Percentiles rank a stretch among this genome's conserved stretches.
Evolutionary conservation across 2,888 invertebrate species (phyloP).

Genomic region (Heliconius ethilla): DNA sequence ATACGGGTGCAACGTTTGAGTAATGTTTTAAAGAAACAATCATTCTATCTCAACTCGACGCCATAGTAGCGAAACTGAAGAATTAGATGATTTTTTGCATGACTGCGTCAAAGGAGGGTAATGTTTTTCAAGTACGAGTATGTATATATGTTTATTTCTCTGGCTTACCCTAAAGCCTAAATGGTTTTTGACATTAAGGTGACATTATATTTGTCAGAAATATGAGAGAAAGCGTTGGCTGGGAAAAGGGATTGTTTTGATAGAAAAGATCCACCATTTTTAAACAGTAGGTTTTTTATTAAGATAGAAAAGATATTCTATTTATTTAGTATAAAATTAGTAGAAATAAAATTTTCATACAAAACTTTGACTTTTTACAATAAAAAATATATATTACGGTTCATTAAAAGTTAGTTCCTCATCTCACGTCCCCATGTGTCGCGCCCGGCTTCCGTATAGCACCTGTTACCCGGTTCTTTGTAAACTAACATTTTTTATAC

Average conservation of each 20-base stretch:
- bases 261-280: too few species aligned
- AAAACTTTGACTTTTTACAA: not conserved
- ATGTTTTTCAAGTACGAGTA: not conserved
- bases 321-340: too few species aligned
- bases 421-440: constrained; percentile 1
- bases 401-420: constrained; percentile 10
- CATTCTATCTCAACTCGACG: not conserved
- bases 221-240: too few species aligned
- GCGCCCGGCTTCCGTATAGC: constrained; percentile 24
- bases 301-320: too few species aligned
- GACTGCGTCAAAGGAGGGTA: not conserved
- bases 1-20: constrained; percentile 28
- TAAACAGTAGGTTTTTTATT: too few species aligned
- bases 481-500: constrained; percentile 45
- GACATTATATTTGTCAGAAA: too few species aligned
- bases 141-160: too few species aligned
- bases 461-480: constrained; percentile 47
- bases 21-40: constrained; percentile 6
- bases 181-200: too few species aligned
- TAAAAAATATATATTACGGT: not conserved
- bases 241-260: too few species aligned
- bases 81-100: not conserved
- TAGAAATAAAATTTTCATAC: not conserved
- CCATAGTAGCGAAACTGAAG: not conserved
- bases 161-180: too few species aligned